Conservation (phyloP, 1,140 invertebrate species). For the Drosophila hydei region DNA sequence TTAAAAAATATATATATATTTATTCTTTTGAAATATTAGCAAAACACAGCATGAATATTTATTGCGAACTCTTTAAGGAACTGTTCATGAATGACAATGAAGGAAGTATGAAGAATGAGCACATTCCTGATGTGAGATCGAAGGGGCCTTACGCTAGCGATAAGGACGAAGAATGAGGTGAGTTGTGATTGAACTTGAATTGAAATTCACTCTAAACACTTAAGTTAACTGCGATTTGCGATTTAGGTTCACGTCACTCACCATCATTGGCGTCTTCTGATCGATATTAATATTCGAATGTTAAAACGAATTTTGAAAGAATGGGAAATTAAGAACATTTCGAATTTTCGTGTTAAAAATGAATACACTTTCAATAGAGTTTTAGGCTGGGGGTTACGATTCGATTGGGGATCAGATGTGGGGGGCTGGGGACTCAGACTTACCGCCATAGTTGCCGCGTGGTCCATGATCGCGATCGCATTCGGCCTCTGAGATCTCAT, state of each 20-base stretch:
- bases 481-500: slow-evolving; percentile 96
- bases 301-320: slow-evolving; percentile 54
- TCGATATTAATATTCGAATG: slow-evolving; percentile 47
- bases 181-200: slow-evolving; percentile 23
- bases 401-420: not conserved
- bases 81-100: slow-evolving; percentile 37
- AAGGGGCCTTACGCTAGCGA: slow-evolving; percentile 2
- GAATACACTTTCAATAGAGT: slow-evolving; percentile 42
- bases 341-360: slow-evolving; percentile 55
- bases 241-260: slow-evolving; percentile 68
- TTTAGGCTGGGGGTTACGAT: not conserved
- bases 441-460: slow-evolving; percentile 89
- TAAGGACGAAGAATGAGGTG: slow-evolving; percentile 29
- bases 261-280: slow-evolving; percentile 83
- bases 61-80: slow-evolving; percentile 19
- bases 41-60: slow-evolving; percentile 83
- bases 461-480: slow-evolving; percentile 93
- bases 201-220: slow-evolving; percentile 28
- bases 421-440: slow-evolving; percentile 60
- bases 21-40: slow-evolving; percentile 50
- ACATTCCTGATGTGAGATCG: slow-evolving; percentile 28
- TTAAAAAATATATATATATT: slow-evolving; percentile 14
- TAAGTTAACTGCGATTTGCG: slow-evolving; percentile 20
- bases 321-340: slow-evolving; percentile 55
- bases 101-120: slow-evolving; percentile 7